phyloP scores from a whole-genome alignment of 2,888 invertebrate genomes.

The Drosophila formosana region DNA sequence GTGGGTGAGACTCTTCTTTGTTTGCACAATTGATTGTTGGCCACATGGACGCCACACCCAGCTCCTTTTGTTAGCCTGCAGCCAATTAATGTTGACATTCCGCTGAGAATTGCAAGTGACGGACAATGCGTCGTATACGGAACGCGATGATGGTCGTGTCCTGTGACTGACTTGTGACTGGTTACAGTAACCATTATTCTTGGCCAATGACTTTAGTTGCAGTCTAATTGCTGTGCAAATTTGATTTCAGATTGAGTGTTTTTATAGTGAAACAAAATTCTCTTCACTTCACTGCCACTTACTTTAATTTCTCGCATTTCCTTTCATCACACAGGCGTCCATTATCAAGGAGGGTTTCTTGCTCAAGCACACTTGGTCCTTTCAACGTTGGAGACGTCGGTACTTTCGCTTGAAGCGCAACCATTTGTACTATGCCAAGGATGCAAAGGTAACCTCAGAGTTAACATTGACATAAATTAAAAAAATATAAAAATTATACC shows the following conservation, averaged over 20 bases:
- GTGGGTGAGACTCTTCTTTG: slow-evolving; percentile 47
- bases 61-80: slow-evolving; percentile 58
- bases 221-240: slow-evolving; percentile 43
- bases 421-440: slow-evolving; percentile 94
- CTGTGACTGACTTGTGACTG: slow-evolving; percentile 15
- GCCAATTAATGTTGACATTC: slow-evolving; percentile 69
- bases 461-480: background rate
- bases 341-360: slow-evolving; percentile 92
- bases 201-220: slow-evolving; percentile 37
- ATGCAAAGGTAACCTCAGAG: slow-evolving; percentile 89
- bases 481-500: background rate
- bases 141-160: slow-evolving; percentile 17
- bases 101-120: slow-evolving; percentile 51
- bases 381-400: slow-evolving; percentile 93
- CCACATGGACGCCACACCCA: slow-evolving; percentile 37
- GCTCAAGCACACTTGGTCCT: slow-evolving; percentile 94
- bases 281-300: slow-evolving; percentile 24
- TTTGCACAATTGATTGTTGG: slow-evolving; percentile 73
- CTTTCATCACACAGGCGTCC: slow-evolving; percentile 85
- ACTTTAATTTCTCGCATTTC: slow-evolving; percentile 12
- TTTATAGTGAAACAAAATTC: slow-evolving; percentile 15
- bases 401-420: slow-evolving; percentile 94
- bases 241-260: slow-evolving; percentile 24
- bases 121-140: slow-evolving; percentile 19
- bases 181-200: slow-evolving; percentile 27